phyloP scores from a whole-genome alignment of 2,888 invertebrate genomes.

The Amphiduros pacificus region DNA sequence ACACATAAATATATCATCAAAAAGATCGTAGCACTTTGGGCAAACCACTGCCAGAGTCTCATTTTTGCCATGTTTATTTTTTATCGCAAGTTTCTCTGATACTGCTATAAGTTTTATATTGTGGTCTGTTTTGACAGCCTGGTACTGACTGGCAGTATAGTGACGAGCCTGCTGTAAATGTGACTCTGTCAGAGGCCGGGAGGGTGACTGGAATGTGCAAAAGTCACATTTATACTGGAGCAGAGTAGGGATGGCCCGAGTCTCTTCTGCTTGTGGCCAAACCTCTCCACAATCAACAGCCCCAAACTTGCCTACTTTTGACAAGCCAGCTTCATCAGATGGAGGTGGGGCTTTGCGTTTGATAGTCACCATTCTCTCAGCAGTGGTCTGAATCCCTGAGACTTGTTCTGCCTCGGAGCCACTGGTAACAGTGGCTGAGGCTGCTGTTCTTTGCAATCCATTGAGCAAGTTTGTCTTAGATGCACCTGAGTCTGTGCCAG shows the following conservation, averaged over 20 bases:
- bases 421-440: not conserved
- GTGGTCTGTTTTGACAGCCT: not conserved
- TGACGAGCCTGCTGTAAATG: constrained; percentile 12
- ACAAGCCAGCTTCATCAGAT: no score
- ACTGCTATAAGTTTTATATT: not conserved
- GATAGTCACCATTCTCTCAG: no score
- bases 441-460: no score
- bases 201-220: not conserved
- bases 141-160: constrained; percentile 15
- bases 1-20: constrained; percentile 24
- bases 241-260: not conserved
- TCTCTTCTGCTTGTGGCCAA: not conserved
- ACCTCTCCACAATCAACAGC: not conserved
- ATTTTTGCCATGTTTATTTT: constrained; percentile 9
- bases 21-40: constrained; percentile 16
- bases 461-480: no score
- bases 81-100: constrained; percentile 17
- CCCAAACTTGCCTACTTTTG: not conserved
- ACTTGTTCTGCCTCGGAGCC: not conserved
- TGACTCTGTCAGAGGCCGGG: not conserved
- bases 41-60: constrained; percentile 15
- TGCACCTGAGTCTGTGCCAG: no score
- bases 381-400: no score
- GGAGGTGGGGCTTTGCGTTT: no score
- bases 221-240: constrained; percentile 18